Evolutionary conservation across 1,140 invertebrate genomes (phyloP).

Genomic region (Temnothorax nylanderi): DNA sequence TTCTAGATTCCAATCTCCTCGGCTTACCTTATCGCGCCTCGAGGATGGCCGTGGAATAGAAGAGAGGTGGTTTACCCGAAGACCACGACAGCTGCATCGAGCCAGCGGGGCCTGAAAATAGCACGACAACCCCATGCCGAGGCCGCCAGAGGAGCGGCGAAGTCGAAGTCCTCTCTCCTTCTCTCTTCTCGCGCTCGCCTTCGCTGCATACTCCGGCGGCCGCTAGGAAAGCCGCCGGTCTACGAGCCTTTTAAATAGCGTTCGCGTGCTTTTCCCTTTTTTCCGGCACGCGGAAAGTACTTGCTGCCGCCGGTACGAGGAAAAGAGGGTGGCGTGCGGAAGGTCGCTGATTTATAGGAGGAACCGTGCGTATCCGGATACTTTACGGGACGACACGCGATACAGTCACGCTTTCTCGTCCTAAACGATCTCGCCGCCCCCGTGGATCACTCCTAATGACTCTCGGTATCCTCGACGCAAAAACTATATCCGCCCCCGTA

Average conservation of each 20-base stretch:
- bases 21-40: conserved; percentile 69
- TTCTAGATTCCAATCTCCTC: conserved; percentile 64
- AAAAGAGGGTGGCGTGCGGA: conserved; percentile 55
- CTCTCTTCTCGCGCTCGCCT: conserved; percentile 17
- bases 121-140: conserved; percentile 76
- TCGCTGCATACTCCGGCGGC: conserved; percentile 37
- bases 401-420: conserved; percentile 48
- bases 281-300: conserved; percentile 59
- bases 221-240: conserved; percentile 68
- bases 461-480: conserved; percentile 8
- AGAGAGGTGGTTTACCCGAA: conserved; percentile 76
- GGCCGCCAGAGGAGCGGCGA: conserved; percentile 62
- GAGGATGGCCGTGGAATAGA: conserved; percentile 75
- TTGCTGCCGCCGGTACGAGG: conserved; percentile 35
- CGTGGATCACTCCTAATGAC: conserved; percentile 62
- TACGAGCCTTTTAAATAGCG: conserved; percentile 73
- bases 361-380: conserved; percentile 78
- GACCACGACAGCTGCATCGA: conserved; percentile 75
- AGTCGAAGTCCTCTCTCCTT: conserved; percentile 51
- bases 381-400: conserved; percentile 62
- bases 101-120: conserved; percentile 74
- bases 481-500: conserved; percentile 37
- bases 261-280: conserved; percentile 71
- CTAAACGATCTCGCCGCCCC: conserved; percentile 33
- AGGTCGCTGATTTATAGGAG: conserved; percentile 72